Evolutionary conservation across 1,140 invertebrate genomes (phyloP), one percentile per base, ranked within the genome.

Genomic region (Drosophila ambigua): DNA sequence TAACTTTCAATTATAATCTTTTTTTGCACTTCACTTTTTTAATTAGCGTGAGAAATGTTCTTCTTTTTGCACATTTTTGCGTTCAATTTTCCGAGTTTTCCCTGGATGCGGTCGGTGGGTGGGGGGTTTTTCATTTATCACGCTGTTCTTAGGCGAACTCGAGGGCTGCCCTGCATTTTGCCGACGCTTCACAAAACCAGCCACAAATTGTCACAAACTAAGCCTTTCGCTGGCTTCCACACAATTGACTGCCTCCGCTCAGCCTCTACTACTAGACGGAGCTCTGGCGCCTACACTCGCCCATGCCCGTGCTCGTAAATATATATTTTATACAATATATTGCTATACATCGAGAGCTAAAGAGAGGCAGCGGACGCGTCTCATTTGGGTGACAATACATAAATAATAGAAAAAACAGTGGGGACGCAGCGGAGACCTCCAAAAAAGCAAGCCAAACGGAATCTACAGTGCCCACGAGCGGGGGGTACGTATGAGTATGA

Each of bases 1-100:
- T 16, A 39, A 13, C 48, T 72, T 85, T 81, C 63, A 87, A 85
- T 85, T 81, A 81, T n/a, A 20, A 23, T 65, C n/a, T 16, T 13
- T 48, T 57, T 63, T 81, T 65, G 51, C 66, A 57, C 55, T 24
- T 24, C 48, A 65, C 45, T 39, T 50, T 52, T 67, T 78, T 85
- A 77, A 87, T 87, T 87, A 75, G 55, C 82, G 82, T 87, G 82
- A 87, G 82, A 87, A 85, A 66, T 65, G 28, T 43, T 41, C 72
- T 39, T 31, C 41, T 51, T 59, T 43, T 31, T 31, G 16, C 53
- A 41, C 6, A 41, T 31, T 57, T 72, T 28, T 24, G 43, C 31
- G 35, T 43, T 45, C 13, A 39, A 31, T 43, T 46, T 49, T 20
- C 20, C 20, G 20, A 20, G 20, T 20, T 20, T 15, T 43, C 24